Percentiles rank a stretch among this genome's conserved stretches.
Evolutionary conservation across 2,113 vertebrate genomes (phyloP).

Genomic region (Seriola dumerili): DNA sequence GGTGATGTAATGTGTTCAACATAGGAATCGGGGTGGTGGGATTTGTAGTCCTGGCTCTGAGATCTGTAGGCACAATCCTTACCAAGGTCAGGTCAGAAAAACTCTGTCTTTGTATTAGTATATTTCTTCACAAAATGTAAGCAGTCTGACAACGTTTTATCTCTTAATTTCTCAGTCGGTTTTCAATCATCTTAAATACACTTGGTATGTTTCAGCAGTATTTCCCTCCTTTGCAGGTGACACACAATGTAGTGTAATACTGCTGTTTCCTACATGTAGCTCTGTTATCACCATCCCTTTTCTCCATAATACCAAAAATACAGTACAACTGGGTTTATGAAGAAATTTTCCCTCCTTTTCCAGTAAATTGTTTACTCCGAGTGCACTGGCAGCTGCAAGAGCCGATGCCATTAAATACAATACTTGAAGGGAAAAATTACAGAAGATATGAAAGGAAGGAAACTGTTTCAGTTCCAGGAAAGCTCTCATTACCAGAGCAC

Average conservation of each 20-base stretch:
- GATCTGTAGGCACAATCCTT: neutral
- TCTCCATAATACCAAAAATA: neutral
- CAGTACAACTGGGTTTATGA: neutral
- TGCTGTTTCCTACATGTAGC: too few species aligned
- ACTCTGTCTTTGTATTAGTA: neutral
- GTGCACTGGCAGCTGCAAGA: neutral
- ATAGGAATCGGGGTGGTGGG: neutral
- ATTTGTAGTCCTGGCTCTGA: neutral
- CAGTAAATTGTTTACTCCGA: neutral
- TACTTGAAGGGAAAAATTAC: neutral
- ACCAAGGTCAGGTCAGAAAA: neutral
- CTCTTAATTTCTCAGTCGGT: neutral
- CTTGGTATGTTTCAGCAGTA: neutral
- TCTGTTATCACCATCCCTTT: neutral
- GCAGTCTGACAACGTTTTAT: neutral
- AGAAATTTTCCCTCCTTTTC: neutral
- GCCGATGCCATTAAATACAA: slow-evolving; percentile 6
- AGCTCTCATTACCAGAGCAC: slow-evolving; percentile 35
- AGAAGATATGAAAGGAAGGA: slow-evolving; percentile 53
- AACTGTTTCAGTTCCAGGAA: slow-evolving; percentile 42
- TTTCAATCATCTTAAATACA: neutral
- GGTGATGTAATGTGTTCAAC: neutral
- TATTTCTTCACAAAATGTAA: too few species aligned
- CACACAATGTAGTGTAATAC: too few species aligned
- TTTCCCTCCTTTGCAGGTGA: neutral